Evolutionary conservation across 1,140 invertebrate genomes (phyloP).

Genomic region (Colletes latitarsis): DNA sequence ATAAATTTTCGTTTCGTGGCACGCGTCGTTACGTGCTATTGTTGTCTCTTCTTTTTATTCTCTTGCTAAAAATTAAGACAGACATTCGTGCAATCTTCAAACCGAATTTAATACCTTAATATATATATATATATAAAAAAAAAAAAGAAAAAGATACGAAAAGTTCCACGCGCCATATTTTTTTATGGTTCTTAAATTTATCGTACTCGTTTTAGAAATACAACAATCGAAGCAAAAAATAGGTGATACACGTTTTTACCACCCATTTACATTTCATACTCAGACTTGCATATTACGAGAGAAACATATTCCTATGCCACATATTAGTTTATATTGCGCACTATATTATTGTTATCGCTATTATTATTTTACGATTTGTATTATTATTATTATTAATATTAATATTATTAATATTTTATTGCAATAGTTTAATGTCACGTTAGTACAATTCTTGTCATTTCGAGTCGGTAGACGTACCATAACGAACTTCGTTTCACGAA

Average conservation of each 20-base stretch:
- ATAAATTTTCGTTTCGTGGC: not conserved
- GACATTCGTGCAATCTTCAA: conserved; percentile 17
- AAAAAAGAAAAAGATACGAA: not conserved
- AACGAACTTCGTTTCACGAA: not conserved
- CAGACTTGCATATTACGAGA: conserved; percentile 60
- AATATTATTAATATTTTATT: conserved; percentile 48
- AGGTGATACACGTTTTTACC: conserved; percentile 32
- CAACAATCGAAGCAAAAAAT: conserved; percentile 12
- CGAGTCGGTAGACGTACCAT: conserved; percentile 18
- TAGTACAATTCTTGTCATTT: conserved; percentile 55
- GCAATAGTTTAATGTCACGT: conserved; percentile 42
- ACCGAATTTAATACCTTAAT: conserved; percentile 1
- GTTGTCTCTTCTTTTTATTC: not conserved
- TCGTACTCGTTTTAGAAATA: not conserved
- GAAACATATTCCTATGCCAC: conserved; percentile 65
- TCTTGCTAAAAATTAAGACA: not conserved
- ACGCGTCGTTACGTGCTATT: not conserved
- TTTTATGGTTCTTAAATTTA: conserved; percentile 5
- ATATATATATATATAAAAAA: no score
- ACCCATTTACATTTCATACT: conserved; percentile 50
- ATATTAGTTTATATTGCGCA: conserved; percentile 63
- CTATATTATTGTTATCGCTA: conserved; percentile 65
- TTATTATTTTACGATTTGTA: conserved; percentile 50
- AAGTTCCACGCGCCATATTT: conserved; percentile 34
- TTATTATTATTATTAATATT: conserved; percentile 53